phyloP scores from a whole-genome alignment of 1,140 invertebrate genomes.

The Telenomus remus region DNA sequence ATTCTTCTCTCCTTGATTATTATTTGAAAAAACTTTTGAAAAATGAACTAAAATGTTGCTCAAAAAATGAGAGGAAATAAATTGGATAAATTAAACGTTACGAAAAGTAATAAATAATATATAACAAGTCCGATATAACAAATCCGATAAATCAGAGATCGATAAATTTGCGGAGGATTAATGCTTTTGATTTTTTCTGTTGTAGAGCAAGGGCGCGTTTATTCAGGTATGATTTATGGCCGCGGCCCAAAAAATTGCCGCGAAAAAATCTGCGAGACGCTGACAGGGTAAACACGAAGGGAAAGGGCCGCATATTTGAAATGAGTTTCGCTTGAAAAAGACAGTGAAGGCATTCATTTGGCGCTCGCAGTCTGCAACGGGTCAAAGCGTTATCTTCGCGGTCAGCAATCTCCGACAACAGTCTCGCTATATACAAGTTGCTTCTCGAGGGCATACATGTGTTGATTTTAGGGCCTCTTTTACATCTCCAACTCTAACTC shows the following conservation, averaged over 20 bases:
- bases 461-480: conserved; percentile 47
- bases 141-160: too few relatives aligned
- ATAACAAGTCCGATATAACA: too few relatives aligned
- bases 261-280: conserved; percentile 35
- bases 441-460: conserved; percentile 39
- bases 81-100: too few relatives aligned
- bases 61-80: too few relatives aligned
- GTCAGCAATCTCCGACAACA: conserved; percentile 70
- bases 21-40: too few relatives aligned
- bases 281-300: conserved; percentile 55
- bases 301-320: conserved; percentile 68
- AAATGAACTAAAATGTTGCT: too few relatives aligned
- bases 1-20: too few relatives aligned
- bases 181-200: conserved; percentile 16
- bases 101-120: too few relatives aligned
- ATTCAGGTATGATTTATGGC: conserved; percentile 45
- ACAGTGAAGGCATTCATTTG: conserved; percentile 73
- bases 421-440: conserved; percentile 59
- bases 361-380: conserved; percentile 67
- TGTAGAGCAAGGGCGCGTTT: conserved; percentile 10
- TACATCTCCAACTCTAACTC: conserved; percentile 31
- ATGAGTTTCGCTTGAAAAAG: conserved; percentile 64
- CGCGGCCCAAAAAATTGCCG: conserved; percentile 23
- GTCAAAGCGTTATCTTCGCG: conserved; percentile 73
- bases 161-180: not conserved